phyloP scores from a whole-genome alignment of 2,797 vertebrate species.

The Halcyon badia region DNA sequence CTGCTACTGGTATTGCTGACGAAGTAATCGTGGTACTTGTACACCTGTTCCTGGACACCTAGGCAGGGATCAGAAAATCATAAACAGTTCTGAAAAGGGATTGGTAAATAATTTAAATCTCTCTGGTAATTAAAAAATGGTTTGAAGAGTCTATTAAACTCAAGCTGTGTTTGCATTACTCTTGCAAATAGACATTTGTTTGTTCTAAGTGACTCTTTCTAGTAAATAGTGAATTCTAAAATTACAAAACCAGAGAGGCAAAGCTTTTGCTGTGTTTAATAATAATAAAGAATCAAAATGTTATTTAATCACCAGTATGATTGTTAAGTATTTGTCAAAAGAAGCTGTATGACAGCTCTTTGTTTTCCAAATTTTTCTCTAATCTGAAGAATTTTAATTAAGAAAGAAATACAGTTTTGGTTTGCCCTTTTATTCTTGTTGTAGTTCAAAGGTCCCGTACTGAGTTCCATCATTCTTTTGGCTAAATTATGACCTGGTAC shows the following conservation, averaged over 20 bases:
- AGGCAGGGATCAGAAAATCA: conserved; percentile 36
- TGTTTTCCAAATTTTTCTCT: neutral
- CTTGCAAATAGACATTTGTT: conserved; percentile 47
- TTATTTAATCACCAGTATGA: neutral
- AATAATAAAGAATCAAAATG: neutral
- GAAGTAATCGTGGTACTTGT: conserved; percentile 5
- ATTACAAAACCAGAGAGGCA: conserved; percentile 4
- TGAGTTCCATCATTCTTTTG: neutral
- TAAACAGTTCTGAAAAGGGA: conserved; percentile 50
- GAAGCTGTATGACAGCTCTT: neutral
- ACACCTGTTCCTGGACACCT: conserved; percentile 16
- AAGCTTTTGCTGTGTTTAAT: neutral
- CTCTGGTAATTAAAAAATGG: conserved; percentile 28
- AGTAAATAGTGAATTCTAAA: conserved; percentile 50
- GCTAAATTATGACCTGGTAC: neutral
- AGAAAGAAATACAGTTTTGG: neutral
- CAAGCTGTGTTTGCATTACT: conserved; percentile 52
- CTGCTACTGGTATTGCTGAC: conserved; percentile 33
- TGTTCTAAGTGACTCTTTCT: conserved; percentile 38
- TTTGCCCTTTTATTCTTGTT: neutral
- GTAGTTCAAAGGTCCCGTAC: neutral
- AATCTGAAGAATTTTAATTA: neutral
- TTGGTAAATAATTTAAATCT: conserved; percentile 61
- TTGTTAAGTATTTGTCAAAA: neutral
- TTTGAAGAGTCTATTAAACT: conserved; percentile 58